Percentiles rank a stretch among this genome's conserved stretches.
Evolutionary conservation across 2,113 vertebrate genomes (phyloP).

Genomic region (Tricholaema leucomelas): DNA sequence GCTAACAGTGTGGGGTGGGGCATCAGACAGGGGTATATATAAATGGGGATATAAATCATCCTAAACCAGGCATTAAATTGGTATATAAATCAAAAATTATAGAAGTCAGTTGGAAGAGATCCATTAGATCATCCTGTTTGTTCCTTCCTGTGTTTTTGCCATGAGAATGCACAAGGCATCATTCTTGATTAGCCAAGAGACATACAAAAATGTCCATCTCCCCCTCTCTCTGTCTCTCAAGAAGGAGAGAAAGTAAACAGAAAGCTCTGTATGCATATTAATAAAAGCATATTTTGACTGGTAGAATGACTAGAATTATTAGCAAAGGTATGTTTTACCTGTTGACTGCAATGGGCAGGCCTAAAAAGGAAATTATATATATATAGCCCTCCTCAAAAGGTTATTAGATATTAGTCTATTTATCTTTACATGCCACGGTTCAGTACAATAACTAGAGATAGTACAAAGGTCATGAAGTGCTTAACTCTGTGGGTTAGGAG

Average conservation of each 20-base stretch:
- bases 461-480: neutral
- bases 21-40: neutral
- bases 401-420: neutral
- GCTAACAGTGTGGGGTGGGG: neutral
- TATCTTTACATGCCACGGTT: neutral
- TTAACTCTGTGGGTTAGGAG: neutral
- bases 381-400: neutral
- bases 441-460: neutral
- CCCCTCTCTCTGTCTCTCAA: constrained; percentile 34
- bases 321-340: constrained; percentile 48
- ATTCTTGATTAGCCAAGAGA: constrained; percentile 63
- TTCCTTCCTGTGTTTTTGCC: constrained; percentile 29
- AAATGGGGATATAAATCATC: constrained; percentile 42
- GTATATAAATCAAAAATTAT: constrained; percentile 62
- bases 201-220: neutral
- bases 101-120: constrained; percentile 24
- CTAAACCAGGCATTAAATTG: constrained; percentile 46
- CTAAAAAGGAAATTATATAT: no score
- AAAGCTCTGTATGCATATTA: constrained; percentile 48
- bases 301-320: constrained; percentile 58
- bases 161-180: constrained; percentile 41
- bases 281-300: constrained; percentile 68
- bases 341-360: constrained; percentile 28
- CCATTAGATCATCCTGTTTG: constrained; percentile 42
- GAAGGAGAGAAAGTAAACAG: constrained; percentile 19